Percentiles rank a stretch among this genome's conserved stretches.
These are phyloP conservation scores for Phyllotreta striolata DNA, from an alignment of 2,888 invertebrate species.

Conservation along the genomic window DNA sequence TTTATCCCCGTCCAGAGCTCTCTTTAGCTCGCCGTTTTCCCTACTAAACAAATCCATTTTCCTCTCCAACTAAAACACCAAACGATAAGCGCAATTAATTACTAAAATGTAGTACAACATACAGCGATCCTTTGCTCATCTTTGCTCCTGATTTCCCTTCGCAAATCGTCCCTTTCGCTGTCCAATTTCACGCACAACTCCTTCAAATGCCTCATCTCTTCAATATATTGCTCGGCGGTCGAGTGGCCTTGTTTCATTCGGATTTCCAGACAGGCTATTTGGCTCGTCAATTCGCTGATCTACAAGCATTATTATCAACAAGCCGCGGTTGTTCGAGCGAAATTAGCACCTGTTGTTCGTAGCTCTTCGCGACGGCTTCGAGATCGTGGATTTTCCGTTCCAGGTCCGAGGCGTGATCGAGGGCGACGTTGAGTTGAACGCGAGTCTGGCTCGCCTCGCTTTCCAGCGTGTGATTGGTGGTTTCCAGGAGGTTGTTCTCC, in stretches of 20 bases:
- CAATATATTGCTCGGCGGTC: conserved; percentile 67
- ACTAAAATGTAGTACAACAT: conserved; percentile 42
- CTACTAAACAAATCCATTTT: conserved; percentile 63
- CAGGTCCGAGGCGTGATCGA: conserved; percentile 68
- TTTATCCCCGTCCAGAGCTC: conserved; percentile 61
- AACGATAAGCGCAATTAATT: conserved; percentile 2
- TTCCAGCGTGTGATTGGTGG: conserved; percentile 81
- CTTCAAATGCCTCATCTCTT: conserved; percentile 67
- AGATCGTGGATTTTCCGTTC: conserved; percentile 70
- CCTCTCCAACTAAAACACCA: conserved; percentile 61
- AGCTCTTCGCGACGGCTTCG: conserved; percentile 64
- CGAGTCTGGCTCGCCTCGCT: conserved; percentile 77
- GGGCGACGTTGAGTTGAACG: conserved; percentile 64
- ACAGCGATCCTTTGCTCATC: conserved; percentile 62
- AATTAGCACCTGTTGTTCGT: conserved; percentile 66
- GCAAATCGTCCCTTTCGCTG: conserved; percentile 71
- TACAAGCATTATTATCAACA: too few species aligned
- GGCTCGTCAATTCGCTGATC: conserved; percentile 64
- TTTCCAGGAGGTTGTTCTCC: conserved; percentile 80
- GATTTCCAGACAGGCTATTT: conserved; percentile 70
- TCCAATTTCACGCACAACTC: conserved; percentile 71
- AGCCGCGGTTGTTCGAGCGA: too few species aligned
- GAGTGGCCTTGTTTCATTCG: conserved; percentile 70
- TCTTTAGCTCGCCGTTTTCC: conserved; percentile 60
- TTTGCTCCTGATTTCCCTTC: conserved; percentile 63